Base-by-base conservation (phyloP, 2,888 invertebrate species). In the Molorchus minor region DNA sequence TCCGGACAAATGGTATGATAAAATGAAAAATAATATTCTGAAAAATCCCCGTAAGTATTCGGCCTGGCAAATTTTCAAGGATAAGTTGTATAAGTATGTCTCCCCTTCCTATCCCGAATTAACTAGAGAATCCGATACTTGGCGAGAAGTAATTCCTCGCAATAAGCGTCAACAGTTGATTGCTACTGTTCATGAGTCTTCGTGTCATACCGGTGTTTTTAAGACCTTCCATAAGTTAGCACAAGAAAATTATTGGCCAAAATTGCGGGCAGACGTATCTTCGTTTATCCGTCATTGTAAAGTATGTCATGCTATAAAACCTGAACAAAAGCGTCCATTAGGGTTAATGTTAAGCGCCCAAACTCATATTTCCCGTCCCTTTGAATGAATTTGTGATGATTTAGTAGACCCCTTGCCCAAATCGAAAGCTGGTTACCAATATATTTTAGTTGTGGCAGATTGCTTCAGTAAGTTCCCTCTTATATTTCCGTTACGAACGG, bases 101-200 rank as follows among this genome's bases (percentile, higher is more conserved):
- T 35, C 12, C 5, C 2, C 2, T 35, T 13, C 12, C 12, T 35
- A 35, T 12, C 35, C 35, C 2, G 41, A 41, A 20, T 12, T 35
- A n/a, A 15, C 10, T 7, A 25, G 25, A 13, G 15, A 17, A 19
- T 45, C 10, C 7, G 20, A 20, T n/a, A 10, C 3, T 2, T 47
- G 47, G 47, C 30, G 19, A 47, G n/a, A 25, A 47, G 47, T 47
- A 10, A 17, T 47, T 33, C 47, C 47, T 1, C 30, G 33, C 16
- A 1, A 35, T 2, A 5, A 47, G 1, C 7, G 47, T 3, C 10
- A 33, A 20, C 4, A 30, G 12, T 13, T 45, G 2, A 1, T 45
- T 3, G 12, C 2, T 10, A 25, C 12, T 15, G n/a, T 29, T 15
- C 45, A 45, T 17, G 12, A 29, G n/a, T 17, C 35, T 13, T n/a